phyloP scores from a whole-genome alignment of 2,113 vertebrate genomes.

The Brienomyrus longianalis region DNA sequence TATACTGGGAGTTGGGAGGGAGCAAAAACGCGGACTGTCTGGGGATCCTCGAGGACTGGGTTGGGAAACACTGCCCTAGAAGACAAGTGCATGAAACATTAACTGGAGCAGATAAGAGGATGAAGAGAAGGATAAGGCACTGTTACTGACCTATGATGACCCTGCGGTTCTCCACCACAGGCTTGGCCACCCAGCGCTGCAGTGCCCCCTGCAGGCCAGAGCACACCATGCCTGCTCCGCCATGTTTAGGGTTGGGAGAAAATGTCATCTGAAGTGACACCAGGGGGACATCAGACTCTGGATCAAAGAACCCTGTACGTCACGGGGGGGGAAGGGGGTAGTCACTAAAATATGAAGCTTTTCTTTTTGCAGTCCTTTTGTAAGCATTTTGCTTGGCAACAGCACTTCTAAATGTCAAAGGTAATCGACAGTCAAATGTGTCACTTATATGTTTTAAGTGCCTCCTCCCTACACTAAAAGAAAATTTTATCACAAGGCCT shows the following conservation, averaged over 20 bases:
- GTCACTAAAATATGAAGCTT: neutral
- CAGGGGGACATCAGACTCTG: conserved; percentile 69
- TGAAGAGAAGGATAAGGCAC: neutral
- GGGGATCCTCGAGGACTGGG: neutral
- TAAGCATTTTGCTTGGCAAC: conserved; percentile 16
- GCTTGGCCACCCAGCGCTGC: conserved; percentile 75
- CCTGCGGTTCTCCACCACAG: conserved; percentile 75
- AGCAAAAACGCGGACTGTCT: neutral
- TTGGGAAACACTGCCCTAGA: neutral
- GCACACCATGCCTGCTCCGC: conserved; percentile 71
- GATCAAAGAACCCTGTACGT: conserved; percentile 31
- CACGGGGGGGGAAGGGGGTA: neutral
- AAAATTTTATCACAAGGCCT: neutral
- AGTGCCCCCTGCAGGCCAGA: conserved; percentile 73
- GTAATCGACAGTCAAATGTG: neutral
- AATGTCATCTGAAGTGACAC: conserved; percentile 66
- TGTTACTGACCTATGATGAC: conserved; percentile 72
- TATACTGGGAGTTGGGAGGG: neutral
- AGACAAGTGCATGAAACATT: neutral
- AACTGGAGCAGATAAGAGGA: neutral
- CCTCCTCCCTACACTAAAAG: neutral
- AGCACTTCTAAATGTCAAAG: neutral
- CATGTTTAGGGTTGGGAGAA: conserved; percentile 42
- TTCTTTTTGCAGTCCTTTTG: neutral
- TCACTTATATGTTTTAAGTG: neutral